Percentiles rank a stretch among this genome's conserved stretches.
Conservation (phyloP, 2,888 invertebrate species). For the Frankliniella intonsa region DNA sequence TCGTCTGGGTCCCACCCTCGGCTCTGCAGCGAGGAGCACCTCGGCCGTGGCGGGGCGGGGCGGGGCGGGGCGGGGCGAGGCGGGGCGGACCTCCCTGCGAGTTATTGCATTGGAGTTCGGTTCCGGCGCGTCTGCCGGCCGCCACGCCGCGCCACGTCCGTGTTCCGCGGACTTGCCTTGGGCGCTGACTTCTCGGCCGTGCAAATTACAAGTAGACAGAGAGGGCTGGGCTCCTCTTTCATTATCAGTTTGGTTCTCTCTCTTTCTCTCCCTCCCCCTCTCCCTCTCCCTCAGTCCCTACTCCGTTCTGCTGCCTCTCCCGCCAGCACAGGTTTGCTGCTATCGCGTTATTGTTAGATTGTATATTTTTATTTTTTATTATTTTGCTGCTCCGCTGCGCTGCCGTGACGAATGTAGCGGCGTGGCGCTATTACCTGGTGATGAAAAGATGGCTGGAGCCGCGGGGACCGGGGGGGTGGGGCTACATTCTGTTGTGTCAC, state of each 20-base stretch:
- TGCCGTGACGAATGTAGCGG: no score
- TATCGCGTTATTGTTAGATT: no score
- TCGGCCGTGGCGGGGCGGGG: neutral
- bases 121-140: conserved; percentile 8
- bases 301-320: neutral
- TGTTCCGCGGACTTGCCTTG: no score
- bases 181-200: no score
- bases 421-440: no score
- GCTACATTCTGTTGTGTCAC: no score
- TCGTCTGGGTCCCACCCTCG: neutral
- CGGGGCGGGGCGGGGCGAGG: neutral
- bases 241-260: neutral
- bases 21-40: neutral
- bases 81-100: neutral
- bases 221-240: neutral
- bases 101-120: conserved; percentile 8
- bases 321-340: neutral
- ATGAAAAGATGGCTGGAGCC: no score
- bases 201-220: neutral
- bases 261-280: neutral
- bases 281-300: neutral
- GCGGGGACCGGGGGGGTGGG: no score
- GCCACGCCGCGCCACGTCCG: neutral
- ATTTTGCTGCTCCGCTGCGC: neutral
- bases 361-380: neutral